Conservation (phyloP, 2,113 vertebrate species). For the Conger conger region DNA sequence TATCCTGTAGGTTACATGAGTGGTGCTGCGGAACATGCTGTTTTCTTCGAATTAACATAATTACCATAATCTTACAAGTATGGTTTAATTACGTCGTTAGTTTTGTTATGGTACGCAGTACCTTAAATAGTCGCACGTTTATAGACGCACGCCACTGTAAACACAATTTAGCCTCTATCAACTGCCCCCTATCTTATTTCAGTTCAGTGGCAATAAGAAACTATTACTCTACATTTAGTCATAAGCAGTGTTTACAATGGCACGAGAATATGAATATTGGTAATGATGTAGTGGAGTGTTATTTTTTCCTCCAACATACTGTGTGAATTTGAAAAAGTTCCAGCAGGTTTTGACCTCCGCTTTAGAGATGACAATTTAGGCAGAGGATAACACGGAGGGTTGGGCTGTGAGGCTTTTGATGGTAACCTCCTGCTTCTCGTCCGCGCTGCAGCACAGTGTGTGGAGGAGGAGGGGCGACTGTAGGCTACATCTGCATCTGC, state of each 20-base stretch:
- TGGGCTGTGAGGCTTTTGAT: constrained; percentile 4
- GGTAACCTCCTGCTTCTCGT: neutral
- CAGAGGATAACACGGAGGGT: neutral
- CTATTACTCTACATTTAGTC: neutral
- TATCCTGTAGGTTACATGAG: neutral
- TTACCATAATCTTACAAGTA: too few relatives aligned
- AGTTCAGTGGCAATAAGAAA: neutral
- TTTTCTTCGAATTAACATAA: too few relatives aligned
- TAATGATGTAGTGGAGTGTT: neutral
- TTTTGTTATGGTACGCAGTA: neutral
- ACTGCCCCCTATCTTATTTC: neutral
- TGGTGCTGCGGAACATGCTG: too few relatives aligned
- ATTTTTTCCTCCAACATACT: neutral
- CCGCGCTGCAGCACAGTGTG: too few relatives aligned
- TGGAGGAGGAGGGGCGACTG: constrained; percentile 3
- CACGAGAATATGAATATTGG: neutral
- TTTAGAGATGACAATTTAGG: neutral
- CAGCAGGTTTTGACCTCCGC: neutral
- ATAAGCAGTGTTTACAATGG: neutral
- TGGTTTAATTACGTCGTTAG: neutral
- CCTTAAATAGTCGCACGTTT: neutral
- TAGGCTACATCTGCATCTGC: constrained; percentile 45
- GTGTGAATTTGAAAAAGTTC: neutral
- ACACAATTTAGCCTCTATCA: neutral
- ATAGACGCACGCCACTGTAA: neutral